Conservation (phyloP, 2,888 invertebrate species). For the Cephus nigrinus region DNA sequence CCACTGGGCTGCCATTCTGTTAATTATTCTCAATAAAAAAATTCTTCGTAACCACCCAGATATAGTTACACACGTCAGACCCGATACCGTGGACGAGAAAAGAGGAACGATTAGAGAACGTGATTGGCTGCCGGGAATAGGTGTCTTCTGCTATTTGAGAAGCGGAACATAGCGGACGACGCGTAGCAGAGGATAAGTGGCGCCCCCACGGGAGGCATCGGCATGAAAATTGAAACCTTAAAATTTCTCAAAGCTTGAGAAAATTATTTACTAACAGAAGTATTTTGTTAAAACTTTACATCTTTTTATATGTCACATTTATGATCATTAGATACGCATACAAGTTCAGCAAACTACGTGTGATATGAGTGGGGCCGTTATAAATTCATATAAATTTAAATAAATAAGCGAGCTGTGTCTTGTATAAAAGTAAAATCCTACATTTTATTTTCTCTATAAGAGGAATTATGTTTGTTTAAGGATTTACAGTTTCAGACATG, state of each 20-base stretch:
- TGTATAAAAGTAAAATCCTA: background rate
- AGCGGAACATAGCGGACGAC: conserved; percentile 46
- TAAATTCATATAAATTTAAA: background rate
- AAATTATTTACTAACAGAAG: background rate
- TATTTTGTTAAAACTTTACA: background rate
- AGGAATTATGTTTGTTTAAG: background rate
- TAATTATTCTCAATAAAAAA: conserved; percentile 39
- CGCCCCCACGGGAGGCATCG: background rate
- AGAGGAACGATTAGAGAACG: conserved; percentile 32
- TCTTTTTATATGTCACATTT: background rate
- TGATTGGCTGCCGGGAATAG: conserved; percentile 42
- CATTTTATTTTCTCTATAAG: background rate
- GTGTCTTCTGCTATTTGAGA: conserved; percentile 53
- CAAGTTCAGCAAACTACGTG: background rate
- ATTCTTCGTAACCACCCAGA: conserved; percentile 23
- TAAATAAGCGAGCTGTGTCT: background rate
- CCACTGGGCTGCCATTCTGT: conserved; percentile 62
- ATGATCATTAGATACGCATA: background rate
- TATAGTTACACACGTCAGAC: conserved; percentile 49
- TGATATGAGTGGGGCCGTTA: background rate
- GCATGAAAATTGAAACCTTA: background rate
- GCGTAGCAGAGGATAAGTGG: background rate
- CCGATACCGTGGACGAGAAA: conserved; percentile 39
- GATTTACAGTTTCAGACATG: background rate
- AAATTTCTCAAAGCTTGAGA: background rate